A percentile compares a stretch with the other conserved stretches of the same genome.
These are phyloP conservation scores for Cyanoderma ruficeps DNA, from an alignment of 2,113 vertebrate species.

Conservation along the genomic window DNA sequence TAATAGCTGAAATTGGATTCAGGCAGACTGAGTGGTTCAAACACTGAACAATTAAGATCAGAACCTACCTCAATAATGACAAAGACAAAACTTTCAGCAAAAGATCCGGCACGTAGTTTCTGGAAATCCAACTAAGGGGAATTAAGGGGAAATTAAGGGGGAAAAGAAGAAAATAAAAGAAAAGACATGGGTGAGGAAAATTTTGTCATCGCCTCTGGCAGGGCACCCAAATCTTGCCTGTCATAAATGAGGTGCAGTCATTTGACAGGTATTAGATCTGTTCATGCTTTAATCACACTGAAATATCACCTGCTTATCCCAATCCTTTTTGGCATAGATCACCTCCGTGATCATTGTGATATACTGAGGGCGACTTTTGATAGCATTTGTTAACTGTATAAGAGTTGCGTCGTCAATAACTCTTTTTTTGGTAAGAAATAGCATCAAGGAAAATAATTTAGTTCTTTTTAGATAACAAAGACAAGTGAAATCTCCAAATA, in stretches of 20 bases:
- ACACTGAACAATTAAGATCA: background rate
- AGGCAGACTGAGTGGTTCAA: background rate
- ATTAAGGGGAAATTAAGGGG: background rate
- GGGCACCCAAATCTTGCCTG: background rate
- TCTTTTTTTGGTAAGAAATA: background rate
- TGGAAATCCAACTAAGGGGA: background rate
- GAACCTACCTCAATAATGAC: background rate
- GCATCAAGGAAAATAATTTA: background rate
- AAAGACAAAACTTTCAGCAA: background rate
- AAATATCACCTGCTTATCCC: background rate
- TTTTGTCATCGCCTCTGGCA: background rate
- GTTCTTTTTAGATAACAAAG: background rate
- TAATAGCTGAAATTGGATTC: background rate
- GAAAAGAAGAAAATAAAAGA: background rate
- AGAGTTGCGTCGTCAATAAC: background rate
- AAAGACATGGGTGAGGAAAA: background rate
- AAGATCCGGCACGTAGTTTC: background rate
- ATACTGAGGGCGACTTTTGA: background rate
- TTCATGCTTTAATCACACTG: background rate
- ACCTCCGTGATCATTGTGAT: background rate
- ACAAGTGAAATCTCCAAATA: background rate
- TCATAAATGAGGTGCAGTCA: background rate
- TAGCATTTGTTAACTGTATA: background rate
- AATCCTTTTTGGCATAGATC: background rate
- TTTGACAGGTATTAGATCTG: background rate